Evolutionary conservation across 2,113 vertebrate species (phyloP).

Genomic region (Petromus typicus): DNA sequence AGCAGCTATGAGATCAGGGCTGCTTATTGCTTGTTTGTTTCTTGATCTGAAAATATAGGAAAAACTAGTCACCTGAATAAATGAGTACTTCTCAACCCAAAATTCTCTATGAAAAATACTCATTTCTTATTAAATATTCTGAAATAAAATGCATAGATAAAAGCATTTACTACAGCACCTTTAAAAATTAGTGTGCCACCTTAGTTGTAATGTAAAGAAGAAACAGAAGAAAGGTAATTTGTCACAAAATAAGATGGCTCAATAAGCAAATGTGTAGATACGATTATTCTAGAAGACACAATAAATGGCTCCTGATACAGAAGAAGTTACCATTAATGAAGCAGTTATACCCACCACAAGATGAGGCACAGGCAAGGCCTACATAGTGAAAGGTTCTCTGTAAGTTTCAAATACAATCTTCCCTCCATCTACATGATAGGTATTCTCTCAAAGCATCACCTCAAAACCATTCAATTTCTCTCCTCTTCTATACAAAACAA

Average conservation of each 20-base stretch:
- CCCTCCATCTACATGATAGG: background rate
- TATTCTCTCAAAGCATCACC: background rate
- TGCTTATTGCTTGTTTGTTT: background rate
- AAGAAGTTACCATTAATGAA: background rate
- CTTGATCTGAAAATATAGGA: background rate
- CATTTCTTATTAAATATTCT: background rate
- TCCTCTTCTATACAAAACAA: background rate
- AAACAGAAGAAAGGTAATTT: background rate
- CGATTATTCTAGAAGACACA: background rate
- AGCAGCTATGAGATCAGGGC: background rate
- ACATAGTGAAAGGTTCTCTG: background rate
- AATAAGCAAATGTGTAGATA: background rate
- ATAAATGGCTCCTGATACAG: background rate
- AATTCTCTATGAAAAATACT: background rate
- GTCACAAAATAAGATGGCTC: background rate
- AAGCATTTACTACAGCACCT: background rate
- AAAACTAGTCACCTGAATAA: background rate
- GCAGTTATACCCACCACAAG: background rate
- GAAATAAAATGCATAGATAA: background rate
- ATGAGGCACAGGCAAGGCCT: background rate
- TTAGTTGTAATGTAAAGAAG: conserved; percentile 6
- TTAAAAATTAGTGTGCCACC: background rate
- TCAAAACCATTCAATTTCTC: background rate
- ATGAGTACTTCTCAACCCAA: background rate
- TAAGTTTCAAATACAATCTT: background rate